A percentile compares a stretch with the other conserved stretches of the same genome.
phyloP scores from a whole-genome alignment of 2,797 vertebrate species.

The Aldrovandia affinis region DNA sequence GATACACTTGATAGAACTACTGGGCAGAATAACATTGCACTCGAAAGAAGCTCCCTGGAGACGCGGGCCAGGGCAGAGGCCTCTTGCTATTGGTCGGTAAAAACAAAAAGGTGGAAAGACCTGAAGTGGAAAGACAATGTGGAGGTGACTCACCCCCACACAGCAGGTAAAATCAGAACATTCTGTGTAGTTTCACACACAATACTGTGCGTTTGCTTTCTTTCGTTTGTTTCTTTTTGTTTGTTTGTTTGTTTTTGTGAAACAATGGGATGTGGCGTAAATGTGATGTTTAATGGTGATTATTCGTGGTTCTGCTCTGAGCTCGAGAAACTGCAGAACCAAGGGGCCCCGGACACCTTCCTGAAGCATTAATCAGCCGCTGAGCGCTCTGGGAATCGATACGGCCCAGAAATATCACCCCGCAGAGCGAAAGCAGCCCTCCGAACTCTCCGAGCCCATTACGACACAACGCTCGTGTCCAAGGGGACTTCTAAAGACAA shows the following conservation, averaged over 20 bases:
- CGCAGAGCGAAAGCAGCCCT: constrained; percentile 55
- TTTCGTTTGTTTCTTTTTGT: no score
- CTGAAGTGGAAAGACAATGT: background rate
- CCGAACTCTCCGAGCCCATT: constrained; percentile 45
- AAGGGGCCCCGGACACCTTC: constrained; percentile 54
- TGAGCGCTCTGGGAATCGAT: constrained; percentile 67
- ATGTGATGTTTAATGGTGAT: constrained; percentile 42
- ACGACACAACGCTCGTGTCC: constrained; percentile 39
- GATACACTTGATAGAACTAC: constrained; percentile 53
- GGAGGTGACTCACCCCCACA: background rate
- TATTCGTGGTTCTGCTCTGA: constrained; percentile 5
- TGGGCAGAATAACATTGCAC: constrained; percentile 58
- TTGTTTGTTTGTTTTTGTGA: background rate
- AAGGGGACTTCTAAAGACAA: constrained; percentile 43
- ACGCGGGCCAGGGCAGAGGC: constrained; percentile 22
- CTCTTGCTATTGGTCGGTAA: background rate
- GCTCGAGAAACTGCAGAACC: constrained; percentile 45
- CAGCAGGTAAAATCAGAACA: background rate
- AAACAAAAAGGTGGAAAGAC: constrained; percentile 26
- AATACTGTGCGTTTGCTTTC: no score
- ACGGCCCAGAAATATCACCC: constrained; percentile 51
- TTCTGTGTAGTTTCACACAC: background rate
- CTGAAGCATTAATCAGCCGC: constrained; percentile 65
- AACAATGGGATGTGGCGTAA: constrained; percentile 25
- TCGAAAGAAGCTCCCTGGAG: constrained; percentile 61